phyloP scores from a whole-genome alignment of 2,797 vertebrate species.

The Staurois parvus region DNA sequence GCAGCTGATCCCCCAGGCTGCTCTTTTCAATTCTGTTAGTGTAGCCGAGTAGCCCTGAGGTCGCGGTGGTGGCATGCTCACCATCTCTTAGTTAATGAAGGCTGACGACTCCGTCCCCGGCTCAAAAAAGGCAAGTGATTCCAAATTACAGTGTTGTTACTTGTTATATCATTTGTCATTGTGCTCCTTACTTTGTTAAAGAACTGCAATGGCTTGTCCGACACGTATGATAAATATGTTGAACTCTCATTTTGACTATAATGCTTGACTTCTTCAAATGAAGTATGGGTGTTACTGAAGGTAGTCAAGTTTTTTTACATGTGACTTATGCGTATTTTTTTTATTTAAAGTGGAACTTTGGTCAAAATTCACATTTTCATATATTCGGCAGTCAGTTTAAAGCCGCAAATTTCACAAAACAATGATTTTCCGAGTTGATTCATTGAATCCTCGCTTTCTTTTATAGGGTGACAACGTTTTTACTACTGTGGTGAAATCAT shows the following conservation, averaged over 20 bases:
- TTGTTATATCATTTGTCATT: slow-evolving; percentile 41
- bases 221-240: neutral
- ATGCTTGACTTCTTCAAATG: neutral
- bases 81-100: slow-evolving; percentile 51
- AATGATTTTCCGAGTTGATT: too few relatives aligned
- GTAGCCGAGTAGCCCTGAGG: slow-evolving; percentile 41
- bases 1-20: slow-evolving; percentile 37
- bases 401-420: too few relatives aligned
- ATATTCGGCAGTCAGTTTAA: too few relatives aligned
- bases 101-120: slow-evolving; percentile 43
- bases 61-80: slow-evolving; percentile 30
- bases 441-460: too few relatives aligned
- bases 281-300: too few relatives aligned
- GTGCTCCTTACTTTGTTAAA: neutral
- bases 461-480: too few relatives aligned
- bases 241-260: neutral
- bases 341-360: too few relatives aligned
- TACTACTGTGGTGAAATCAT: too few relatives aligned
- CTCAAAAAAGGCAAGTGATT: slow-evolving; percentile 42
- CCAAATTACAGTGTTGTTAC: slow-evolving; percentile 46
- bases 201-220: neutral
- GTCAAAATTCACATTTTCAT: too few relatives aligned
- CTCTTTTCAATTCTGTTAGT: slow-evolving; percentile 53
- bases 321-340: too few relatives aligned
- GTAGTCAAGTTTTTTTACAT: too few relatives aligned